Evolutionary conservation across 37 sponge, comb jelly and placozoan genomes (phyloP).

Genomic region (Aplysina aerophoba): DNA sequence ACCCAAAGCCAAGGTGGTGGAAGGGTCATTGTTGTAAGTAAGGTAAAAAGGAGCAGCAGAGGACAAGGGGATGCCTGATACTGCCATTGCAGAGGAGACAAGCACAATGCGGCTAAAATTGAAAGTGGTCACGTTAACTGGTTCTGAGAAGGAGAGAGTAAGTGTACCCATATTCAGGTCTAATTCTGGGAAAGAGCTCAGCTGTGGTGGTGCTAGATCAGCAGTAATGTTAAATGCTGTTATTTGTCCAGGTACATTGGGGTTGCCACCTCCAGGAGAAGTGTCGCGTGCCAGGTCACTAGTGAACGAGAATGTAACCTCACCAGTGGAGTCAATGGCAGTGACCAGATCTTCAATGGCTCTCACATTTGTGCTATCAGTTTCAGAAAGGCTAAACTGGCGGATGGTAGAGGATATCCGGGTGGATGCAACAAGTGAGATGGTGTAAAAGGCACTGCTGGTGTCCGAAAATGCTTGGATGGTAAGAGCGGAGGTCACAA

Average conservation of each 20-base stretch:
- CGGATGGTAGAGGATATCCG: conserved; percentile 41
- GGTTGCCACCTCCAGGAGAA: conserved; percentile 33
- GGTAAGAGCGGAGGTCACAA: conserved; percentile 64
- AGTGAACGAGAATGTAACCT: conserved; percentile 55
- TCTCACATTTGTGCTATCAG: conserved; percentile 69
- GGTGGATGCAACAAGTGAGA: conserved; percentile 48
- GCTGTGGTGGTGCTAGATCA: conserved; percentile 70
- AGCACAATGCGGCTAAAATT: conserved; percentile 60
- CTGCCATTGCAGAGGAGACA: conserved; percentile 22
- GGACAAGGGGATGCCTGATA: conserved; percentile 48
- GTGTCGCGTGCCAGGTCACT: conserved; percentile 57
- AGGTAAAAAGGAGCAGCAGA: conserved; percentile 7
- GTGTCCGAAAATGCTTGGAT: conserved; percentile 56
- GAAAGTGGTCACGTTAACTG: conserved; percentile 67
- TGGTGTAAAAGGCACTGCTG: conserved; percentile 44
- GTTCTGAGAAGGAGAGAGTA: conserved; percentile 70
- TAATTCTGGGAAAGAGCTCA: conserved; percentile 53
- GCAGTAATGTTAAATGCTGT: conserved; percentile 48
- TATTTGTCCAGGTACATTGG: conserved; percentile 11
- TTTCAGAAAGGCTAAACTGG: conserved; percentile 29
- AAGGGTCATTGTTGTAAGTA: conserved; percentile 6
- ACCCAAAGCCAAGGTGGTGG: background rate
- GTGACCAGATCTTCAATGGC: conserved; percentile 58
- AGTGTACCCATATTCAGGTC: conserved; percentile 77
- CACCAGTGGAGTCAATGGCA: background rate